phyloP scores from a whole-genome alignment of 2,113 vertebrate species.

The Cryptomyrus ogoouensis region DNA sequence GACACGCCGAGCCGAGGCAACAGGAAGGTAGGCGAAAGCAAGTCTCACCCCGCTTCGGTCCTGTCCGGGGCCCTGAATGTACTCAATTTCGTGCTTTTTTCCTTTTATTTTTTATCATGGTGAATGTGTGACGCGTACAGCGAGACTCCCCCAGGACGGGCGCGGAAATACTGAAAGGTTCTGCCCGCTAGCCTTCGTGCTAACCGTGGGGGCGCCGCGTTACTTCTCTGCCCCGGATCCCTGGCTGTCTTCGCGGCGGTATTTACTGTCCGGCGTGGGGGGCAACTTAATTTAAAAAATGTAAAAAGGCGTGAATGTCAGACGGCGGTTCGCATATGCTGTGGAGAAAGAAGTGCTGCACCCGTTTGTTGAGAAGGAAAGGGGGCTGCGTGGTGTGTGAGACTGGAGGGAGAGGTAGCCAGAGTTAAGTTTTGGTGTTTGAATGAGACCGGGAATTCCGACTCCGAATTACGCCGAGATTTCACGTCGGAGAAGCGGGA shows the following conservation, averaged over 20 bases:
- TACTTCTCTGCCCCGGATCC: slow-evolving; percentile 44
- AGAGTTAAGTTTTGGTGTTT: not conserved
- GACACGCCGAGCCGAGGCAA: slow-evolving; percentile 31
- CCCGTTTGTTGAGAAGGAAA: not conserved
- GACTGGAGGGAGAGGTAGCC: not conserved
- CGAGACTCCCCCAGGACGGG: not conserved
- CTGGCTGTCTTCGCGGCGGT: slow-evolving; percentile 56
- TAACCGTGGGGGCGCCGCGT: slow-evolving; percentile 14
- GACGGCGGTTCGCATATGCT: not conserved
- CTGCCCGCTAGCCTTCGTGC: not conserved
- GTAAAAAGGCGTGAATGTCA: not conserved
- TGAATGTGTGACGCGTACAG: not conserved
- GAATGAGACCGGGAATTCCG: not conserved
- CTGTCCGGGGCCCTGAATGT: not conserved
- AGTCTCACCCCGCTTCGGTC: not conserved
- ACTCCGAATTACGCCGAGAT: not conserved
- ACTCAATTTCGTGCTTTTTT: not conserved
- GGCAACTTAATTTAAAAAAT: not conserved
- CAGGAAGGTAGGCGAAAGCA: slow-evolving; percentile 50
- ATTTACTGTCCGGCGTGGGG: slow-evolving; percentile 49
- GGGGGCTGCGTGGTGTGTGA: not conserved
- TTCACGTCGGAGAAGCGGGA: not conserved
- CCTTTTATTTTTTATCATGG: not conserved
- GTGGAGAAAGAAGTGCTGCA: not conserved
- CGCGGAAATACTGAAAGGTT: not conserved